These are phyloP conservation scores for Hystrix cristata DNA, from an alignment of 2,113 vertebrate genomes.

Conservation along the genomic window DNA sequence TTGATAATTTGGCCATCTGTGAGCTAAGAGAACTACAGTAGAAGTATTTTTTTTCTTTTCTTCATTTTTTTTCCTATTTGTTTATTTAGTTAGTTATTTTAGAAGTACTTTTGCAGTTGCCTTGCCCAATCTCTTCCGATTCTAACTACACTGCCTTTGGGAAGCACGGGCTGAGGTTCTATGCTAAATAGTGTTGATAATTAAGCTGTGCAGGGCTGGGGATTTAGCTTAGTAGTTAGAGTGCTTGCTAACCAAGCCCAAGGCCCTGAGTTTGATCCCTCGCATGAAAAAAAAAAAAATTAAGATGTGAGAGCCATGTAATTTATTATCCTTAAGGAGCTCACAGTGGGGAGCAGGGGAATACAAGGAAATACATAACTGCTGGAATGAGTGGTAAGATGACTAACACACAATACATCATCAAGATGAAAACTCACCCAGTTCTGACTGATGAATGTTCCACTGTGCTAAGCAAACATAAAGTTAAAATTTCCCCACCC, in stretches of 20 bases:
- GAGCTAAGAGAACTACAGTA: not conserved
- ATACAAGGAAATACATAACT: not conserved
- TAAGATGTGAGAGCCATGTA: not conserved
- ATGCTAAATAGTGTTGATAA: not conserved
- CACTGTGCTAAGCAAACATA: not conserved
- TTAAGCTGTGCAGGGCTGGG: not conserved
- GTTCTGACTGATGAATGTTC: not conserved
- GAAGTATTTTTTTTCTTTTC: not conserved
- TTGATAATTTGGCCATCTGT: not conserved
- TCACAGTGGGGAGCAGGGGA: not conserved
- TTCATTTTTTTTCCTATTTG: too few relatives aligned
- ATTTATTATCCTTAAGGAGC: slow-evolving; percentile 21
- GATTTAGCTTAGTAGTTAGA: too few relatives aligned
- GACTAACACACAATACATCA: not conserved
- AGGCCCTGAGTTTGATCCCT: too few relatives aligned
- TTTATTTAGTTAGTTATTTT: not conserved
- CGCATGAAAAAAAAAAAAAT: not conserved
- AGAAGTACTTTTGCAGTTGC: not conserved
- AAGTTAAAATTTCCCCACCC: not conserved
- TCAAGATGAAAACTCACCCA: slow-evolving; percentile 1
- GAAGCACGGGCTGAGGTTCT: slow-evolving; percentile 15
- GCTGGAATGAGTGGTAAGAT: slow-evolving; percentile 2
- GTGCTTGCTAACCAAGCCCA: too few relatives aligned
- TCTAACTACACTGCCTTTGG: slow-evolving; percentile 33
- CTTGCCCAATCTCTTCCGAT: not conserved